Conservation (phyloP, 2,888 invertebrate species). For the Elgonia sp. region DNA sequence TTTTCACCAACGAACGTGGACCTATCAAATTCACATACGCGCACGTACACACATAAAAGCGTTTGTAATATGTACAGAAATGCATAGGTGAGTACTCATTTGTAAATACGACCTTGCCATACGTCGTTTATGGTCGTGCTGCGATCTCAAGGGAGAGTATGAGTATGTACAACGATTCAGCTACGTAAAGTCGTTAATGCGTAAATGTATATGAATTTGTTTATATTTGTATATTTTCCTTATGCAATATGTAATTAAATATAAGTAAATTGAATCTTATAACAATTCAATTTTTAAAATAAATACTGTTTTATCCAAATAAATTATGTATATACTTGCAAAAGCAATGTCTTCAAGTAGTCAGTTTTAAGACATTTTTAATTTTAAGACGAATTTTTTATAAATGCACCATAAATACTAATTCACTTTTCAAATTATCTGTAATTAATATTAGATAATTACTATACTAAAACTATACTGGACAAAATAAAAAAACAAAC, state of each 20-base stretch:
- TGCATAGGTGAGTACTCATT: slow-evolving; percentile 72
- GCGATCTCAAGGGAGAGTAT: slow-evolving; percentile 70
- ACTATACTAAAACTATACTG: too few species aligned
- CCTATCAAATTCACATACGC: slow-evolving; percentile 54
- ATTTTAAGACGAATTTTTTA: too few species aligned
- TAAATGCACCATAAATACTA: too few species aligned
- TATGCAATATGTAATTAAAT: slow-evolving; percentile 49
- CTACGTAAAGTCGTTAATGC: slow-evolving; percentile 69
- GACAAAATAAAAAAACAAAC: too few species aligned
- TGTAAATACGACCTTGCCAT: slow-evolving; percentile 75
- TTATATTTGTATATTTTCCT: slow-evolving; percentile 36
- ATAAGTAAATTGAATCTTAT: slow-evolving; percentile 12
- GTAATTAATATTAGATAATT: too few species aligned
- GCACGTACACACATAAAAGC: slow-evolving; percentile 44
- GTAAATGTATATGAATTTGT: slow-evolving; percentile 37
- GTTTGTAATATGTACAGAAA: slow-evolving; percentile 72
- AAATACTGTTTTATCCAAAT: too few species aligned
- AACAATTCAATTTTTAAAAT: slow-evolving; percentile 14
- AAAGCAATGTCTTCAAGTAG: too few species aligned
- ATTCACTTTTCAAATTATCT: too few species aligned
- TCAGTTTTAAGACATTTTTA: too few species aligned
- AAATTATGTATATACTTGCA: too few species aligned
- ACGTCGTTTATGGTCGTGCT: slow-evolving; percentile 70
- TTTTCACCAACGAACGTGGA: slow-evolving; percentile 57
- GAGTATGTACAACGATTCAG: slow-evolving; percentile 53